These are phyloP conservation scores for Patella depressa DNA, from an alignment of 2,888 invertebrate genomes.

Conservation along the genomic window DNA sequence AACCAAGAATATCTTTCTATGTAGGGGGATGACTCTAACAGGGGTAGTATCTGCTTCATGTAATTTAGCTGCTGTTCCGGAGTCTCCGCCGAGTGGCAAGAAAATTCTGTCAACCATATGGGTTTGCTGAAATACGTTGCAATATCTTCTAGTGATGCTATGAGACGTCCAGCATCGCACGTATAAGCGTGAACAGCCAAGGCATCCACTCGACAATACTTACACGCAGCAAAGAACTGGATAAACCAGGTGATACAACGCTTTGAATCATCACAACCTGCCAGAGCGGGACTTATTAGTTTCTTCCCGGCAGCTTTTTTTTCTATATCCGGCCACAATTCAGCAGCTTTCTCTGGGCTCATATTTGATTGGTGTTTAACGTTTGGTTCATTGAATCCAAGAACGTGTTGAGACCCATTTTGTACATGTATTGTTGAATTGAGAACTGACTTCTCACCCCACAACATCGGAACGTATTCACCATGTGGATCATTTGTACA, in stretches of 20 bases:
- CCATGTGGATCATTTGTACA: slow-evolving; percentile 22
- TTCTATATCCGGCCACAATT: slow-evolving; percentile 44
- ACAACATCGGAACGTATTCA: slow-evolving; percentile 46
- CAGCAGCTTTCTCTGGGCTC: slow-evolving; percentile 41
- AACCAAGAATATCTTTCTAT: slow-evolving; percentile 42
- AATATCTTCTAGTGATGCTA: slow-evolving; percentile 30
- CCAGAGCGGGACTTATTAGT: slow-evolving; percentile 47
- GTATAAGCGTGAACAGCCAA: slow-evolving; percentile 48
- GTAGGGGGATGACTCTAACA: slow-evolving; percentile 37
- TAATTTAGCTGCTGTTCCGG: slow-evolving; percentile 34
- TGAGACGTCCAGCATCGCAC: slow-evolving; percentile 34
- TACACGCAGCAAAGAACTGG: slow-evolving; percentile 45
- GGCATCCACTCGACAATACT: slow-evolving; percentile 45
- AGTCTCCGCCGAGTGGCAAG: slow-evolving; percentile 36
- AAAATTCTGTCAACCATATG: slow-evolving; percentile 47
- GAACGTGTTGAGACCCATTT: slow-evolving; percentile 32
- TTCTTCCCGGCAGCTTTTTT: slow-evolving; percentile 29
- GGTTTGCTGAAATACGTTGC: slow-evolving; percentile 38
- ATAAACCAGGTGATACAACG: slow-evolving; percentile 44
- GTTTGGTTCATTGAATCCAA: slow-evolving; percentile 54
- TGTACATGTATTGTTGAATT: slow-evolving; percentile 17
- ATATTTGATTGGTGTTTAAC: slow-evolving; percentile 42
- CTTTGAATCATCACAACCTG: slow-evolving; percentile 27
- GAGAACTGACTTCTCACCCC: slow-evolving; percentile 28
- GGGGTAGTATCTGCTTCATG: slow-evolving; percentile 40